These are phyloP conservation scores for Helobdella robusta DNA, from an alignment of 2,888 invertebrate genomes.

Conservation along the genomic window DNA sequence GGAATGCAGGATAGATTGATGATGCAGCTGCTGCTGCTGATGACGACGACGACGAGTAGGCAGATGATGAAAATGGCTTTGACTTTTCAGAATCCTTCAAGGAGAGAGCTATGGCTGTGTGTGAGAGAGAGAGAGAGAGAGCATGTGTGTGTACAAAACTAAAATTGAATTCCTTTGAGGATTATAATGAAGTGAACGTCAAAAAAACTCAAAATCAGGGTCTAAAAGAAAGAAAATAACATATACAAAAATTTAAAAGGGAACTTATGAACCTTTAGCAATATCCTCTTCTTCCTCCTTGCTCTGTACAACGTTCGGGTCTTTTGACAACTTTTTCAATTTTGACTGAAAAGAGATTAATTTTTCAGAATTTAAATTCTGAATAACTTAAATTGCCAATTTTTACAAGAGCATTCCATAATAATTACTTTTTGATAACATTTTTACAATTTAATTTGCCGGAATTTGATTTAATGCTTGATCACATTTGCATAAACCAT, in stretches of 20 bases:
- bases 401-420: no score
- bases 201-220: not conserved
- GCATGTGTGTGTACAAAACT: no score
- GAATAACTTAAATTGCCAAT: no score
- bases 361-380: no score
- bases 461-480: no score
- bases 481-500: no score
- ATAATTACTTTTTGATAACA: no score
- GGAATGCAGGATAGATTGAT: conserved; percentile 3
- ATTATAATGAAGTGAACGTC: not conserved
- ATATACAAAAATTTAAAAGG: not conserved
- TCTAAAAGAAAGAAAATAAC: not conserved
- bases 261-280: conserved; percentile 59
- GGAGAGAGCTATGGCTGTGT: conserved; percentile 10
- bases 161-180: not conserved
- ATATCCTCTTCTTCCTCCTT: conserved; percentile 78
- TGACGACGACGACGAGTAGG: not conserved
- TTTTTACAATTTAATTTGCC: no score
- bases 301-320: conserved; percentile 48
- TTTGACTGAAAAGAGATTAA: conserved; percentile 53
- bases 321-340: conserved; percentile 33
- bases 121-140: not conserved
- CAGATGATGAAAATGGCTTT: not conserved
- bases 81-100: conserved; percentile 8
- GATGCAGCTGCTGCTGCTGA: not conserved